Evolutionary conservation across 2,113 vertebrate genomes (phyloP).

Genomic region (Psittacara wagleri): DNA sequence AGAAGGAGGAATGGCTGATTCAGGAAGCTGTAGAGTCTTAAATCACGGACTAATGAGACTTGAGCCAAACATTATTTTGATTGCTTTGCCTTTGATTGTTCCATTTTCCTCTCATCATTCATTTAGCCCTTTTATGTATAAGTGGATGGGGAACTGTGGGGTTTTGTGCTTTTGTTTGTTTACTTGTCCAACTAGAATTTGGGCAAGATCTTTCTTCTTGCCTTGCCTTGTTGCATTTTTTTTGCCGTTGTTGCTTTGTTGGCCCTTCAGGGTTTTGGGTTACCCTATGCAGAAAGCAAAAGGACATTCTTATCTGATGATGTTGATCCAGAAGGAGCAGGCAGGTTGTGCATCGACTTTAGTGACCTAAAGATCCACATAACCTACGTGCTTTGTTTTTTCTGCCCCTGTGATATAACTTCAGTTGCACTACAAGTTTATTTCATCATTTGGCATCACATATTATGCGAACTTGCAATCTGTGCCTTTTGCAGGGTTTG

Average conservation of each 20-base stretch:
- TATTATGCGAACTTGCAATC: neutral
- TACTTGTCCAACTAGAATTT: neutral
- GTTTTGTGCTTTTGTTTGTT: neutral
- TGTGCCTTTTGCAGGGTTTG: neutral
- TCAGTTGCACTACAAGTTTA: neutral
- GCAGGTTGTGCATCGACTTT: neutral
- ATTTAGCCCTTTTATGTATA: neutral
- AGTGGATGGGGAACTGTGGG: neutral
- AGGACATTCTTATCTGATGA: neutral
- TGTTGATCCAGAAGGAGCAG: neutral
- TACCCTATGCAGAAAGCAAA: neutral
- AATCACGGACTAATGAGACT: slow-evolving; percentile 13
- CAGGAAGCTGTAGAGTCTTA: neutral
- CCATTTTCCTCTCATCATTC: neutral
- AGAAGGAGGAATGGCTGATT: neutral
- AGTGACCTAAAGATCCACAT: neutral
- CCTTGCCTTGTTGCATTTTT: neutral
- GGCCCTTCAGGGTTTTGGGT: neutral
- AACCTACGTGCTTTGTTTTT: fast-evolving
- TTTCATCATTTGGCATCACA: neutral
- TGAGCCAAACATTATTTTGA: neutral
- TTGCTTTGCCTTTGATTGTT: neutral
- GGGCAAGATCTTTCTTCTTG: neutral
- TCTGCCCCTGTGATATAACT: fast-evolving
- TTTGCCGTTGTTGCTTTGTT: neutral